Base-by-base conservation (phyloP, 37 sponge, comb jelly and placozoan species). In the Crambe crambe region DNA sequence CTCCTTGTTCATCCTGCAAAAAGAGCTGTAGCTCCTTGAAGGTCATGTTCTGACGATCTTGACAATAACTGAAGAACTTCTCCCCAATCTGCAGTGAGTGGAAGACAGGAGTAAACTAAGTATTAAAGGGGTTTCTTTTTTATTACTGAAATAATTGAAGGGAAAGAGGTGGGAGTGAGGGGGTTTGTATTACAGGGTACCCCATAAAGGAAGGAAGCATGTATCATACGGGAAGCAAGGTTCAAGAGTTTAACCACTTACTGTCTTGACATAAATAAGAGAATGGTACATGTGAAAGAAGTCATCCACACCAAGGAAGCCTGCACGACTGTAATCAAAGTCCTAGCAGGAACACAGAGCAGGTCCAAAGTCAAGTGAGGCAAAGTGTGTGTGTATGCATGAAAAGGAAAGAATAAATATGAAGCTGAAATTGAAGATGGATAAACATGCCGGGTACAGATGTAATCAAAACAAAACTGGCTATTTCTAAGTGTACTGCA, bases 201-300 rank as follows among this genome's bases (percentile, higher is more conserved):
- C n/a, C n/a, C n/a, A n/a, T n/a, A n/a, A n/a, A n/a, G n/a, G n/a
- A n/a, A n/a, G n/a, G n/a, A n/a, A n/a, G n/a, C n/a, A n/a, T n/a
- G n/a, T n/a, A n/a, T n/a, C n/a, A n/a, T n/a, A n/a, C n/a, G n/a
- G n/a, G n/a, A n/a, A n/a, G n/a, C n/a, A n/a, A n/a, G n/a, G n/a
- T n/a, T n/a, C n/a, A n/a, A n/a, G n/a, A n/a, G n/a, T n/a, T n/a
- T n/a, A n/a, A n/a, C n/a, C 3, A 78, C 88, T 57, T 38, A 92
- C 93, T 69, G 44, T 37, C 32, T 80, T 76, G 35, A 84, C 91
- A 35, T 72, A 75, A 9, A 94, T 44, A 31, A 74, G 40, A 25
- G 29, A 29, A 40, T 83, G 80, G 73, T 94, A 94, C 72, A 94
- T 54, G 27, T 59, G 43, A 31, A 80, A 58, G 76, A 94, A 94